These are phyloP conservation scores for Tenualosa ilisha DNA, from an alignment of 2,797 vertebrate genomes.

Conservation along the genomic window DNA sequence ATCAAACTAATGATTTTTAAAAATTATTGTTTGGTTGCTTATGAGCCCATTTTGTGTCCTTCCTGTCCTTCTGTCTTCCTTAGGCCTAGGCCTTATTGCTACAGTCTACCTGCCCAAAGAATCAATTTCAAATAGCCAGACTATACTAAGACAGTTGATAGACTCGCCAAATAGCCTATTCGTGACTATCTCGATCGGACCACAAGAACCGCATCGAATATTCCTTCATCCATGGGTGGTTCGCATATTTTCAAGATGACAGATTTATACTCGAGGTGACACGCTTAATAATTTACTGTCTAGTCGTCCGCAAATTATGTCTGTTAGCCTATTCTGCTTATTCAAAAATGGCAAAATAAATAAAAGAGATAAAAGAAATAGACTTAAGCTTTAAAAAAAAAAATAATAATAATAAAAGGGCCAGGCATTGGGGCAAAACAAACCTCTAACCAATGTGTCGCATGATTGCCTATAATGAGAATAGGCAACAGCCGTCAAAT, in stretches of 20 bases:
- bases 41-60: not conserved
- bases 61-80: not conserved
- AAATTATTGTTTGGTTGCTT: too few relatives aligned
- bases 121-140: not conserved
- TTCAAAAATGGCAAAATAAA: too few relatives aligned
- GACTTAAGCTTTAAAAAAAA: not conserved
- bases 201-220: conserved; percentile 1
- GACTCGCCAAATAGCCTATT: not conserved
- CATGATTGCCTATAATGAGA: conserved; percentile 9
- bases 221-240: not conserved
- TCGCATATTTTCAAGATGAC: conserved; percentile 5
- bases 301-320: not conserved
- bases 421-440: not conserved
- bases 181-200: not conserved
- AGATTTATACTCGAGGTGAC: not conserved
- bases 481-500: conserved; percentile 19
- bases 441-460: conserved; percentile 3
- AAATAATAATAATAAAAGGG: too few relatives aligned
- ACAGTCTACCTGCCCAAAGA: not conserved
- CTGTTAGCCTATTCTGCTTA: too few relatives aligned
- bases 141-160: not conserved
- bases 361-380: too few relatives aligned
- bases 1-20: not conserved
- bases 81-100: not conserved
- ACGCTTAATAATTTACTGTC: conserved; percentile 7